Evolutionary conservation across 2,888 invertebrate genomes (phyloP), one percentile per base, ranked within the genome.

Genomic region (Apotomis capreana): DNA sequence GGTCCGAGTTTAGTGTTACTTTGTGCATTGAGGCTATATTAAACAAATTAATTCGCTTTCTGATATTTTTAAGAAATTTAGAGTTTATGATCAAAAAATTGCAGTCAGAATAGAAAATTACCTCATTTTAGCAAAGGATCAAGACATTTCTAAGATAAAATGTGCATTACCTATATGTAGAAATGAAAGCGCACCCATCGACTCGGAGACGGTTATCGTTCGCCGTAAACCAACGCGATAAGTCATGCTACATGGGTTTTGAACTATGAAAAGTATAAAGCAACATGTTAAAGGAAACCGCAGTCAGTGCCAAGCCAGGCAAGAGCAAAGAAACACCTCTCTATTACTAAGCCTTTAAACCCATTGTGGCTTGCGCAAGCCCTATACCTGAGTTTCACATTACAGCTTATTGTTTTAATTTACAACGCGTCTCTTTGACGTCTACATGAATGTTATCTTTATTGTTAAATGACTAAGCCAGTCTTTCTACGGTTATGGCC

Each of bases 171-270:
- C 5, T 44, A 71, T 76, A 76, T 75, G 76, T 74, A 77, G 74
- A 74, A 75, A 76, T 72, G 69, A 76, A 77, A 78, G 74, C 76
- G 74, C 76, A 74, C 75, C 75, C 74, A 87, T 84, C 76, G 82
- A 81, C 79, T 77, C 75, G 80, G 83, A 86, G 87, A 85, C 81
- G 84, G 88, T 89, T 89, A 90, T 88, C 85, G 85, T 80, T 79
- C 76, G 83, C 84, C 84, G 87, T 90, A 89, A 90, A 88, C 83
- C 83, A 84, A 80, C 79, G 82, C 84, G 81, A 87, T 88, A 89
- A 87, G 86, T 88, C 83, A 87, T 82, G 80, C 81, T 84, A 83
- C 86, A 87, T 87, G 83, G 82, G 82, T 84, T 87, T 85, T 84
- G 83, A 84, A 84, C 85, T 85, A 84, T 83, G 81, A 81, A 83